Base-by-base conservation (phyloP, 2,888 invertebrate species). In the Mythimna pallens region DNA sequence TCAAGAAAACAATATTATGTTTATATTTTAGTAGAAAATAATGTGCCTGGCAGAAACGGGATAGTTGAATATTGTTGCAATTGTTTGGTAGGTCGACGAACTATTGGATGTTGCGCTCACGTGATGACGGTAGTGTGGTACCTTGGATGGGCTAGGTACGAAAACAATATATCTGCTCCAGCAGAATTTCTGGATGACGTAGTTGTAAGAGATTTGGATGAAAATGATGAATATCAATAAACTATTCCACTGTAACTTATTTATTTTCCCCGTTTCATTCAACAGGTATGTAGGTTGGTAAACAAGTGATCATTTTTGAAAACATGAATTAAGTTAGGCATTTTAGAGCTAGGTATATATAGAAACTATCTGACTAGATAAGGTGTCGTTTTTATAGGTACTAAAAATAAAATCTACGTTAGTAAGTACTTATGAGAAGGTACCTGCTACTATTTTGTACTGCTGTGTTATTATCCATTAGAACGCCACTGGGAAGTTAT, bases 121-220 rank as follows among this genome's bases (percentile, higher is more conserved):
- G 64, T 64, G 12, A 64, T 64, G 52, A 64, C 64, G 10, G n/a
- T 55, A 55, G 55, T 43, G 30, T 64, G 54, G 68, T 68, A 61
- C 17, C 61, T 68, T 52, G 69, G 62, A 25, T 69, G 64, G 63
- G 69, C 54, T 30, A 62, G 63, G n/a, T n/a, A 47, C 1, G 3
- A 64, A 57, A 0, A 47, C 3, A 69, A 69, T 64, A 64, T 69
- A 3, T 54, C 69, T 36, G 30, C 30, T 65, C 61, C 54, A 43
- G 68, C 68, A 68, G 59, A 62, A 69, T 61, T 54, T 67, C 43
- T 72, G 17, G 52, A 72, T 61, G 61, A 72, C 3, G 43, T 59
- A 58, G 22, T 69, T 22, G 1, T 62, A 61, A 69, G 62, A 50
- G 67, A 68, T 55, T 25, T 65, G 5, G 55, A 65, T 65, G 65